These are phyloP conservation scores for Odocoileus virginianus DNA, from an alignment of 2,113 vertebrate species.

Conservation along the genomic window DNA sequence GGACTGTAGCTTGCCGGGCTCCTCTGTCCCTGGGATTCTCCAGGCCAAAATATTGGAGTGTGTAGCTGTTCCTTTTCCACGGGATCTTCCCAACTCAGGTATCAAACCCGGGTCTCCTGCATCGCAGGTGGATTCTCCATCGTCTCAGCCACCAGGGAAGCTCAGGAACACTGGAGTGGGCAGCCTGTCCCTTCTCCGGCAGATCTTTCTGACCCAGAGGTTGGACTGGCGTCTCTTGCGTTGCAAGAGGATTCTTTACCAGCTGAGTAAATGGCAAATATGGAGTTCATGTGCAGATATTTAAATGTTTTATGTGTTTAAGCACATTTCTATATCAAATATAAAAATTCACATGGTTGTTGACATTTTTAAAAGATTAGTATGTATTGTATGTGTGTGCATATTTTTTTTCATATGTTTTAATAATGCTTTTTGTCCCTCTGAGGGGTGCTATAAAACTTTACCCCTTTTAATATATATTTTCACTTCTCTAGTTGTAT, in stretches of 20 bases:
- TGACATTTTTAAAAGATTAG: not conserved
- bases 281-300: not conserved
- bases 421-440: not conserved
- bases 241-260: not conserved
- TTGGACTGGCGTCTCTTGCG: not conserved
- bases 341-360: not conserved
- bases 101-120: not conserved
- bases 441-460: not conserved
- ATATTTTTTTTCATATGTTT: not conserved
- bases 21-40: not conserved
- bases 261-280: not conserved
- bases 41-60: not conserved
- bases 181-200: not conserved
- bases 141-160: not conserved
- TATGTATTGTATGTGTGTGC: not conserved
- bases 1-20: not conserved
- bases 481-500: not conserved
- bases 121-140: not conserved
- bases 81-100: not conserved
- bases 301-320: constrained; percentile 21
- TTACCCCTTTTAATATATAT: not conserved
- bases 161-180: not conserved
- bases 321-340: not conserved
- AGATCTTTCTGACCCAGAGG: not conserved
- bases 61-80: not conserved